Percentiles rank a stretch among this genome's conserved stretches.
phyloP scores from a whole-genome alignment of 37 sponge, comb jelly and placozoan species.

The Spongilla lacustris region DNA sequence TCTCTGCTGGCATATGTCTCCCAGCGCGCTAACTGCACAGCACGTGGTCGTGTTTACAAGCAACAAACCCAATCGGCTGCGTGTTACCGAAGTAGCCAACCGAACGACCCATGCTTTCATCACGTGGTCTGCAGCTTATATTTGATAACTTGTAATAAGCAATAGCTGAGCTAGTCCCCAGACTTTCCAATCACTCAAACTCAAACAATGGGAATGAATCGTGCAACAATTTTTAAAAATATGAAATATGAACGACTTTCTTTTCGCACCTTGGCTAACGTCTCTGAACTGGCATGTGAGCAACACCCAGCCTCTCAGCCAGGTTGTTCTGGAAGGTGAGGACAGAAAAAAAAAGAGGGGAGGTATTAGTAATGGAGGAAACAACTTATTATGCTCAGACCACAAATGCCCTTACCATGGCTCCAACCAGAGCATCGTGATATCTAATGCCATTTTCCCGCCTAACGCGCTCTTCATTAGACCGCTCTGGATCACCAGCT shows the following conservation, averaged over 20 bases:
- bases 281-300: conserved; percentile 15
- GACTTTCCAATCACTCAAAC: too few species aligned
- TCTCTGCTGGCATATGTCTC: conserved; percentile 54
- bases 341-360: neutral
- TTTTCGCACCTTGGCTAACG: too few species aligned
- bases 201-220: too few species aligned
- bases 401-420: too few species aligned
- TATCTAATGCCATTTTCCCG: conserved; percentile 79
- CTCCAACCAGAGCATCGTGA: conserved; percentile 67
- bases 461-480: conserved; percentile 37
- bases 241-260: too few species aligned
- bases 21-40: conserved; percentile 27
- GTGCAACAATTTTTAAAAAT: too few species aligned
- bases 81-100: neutral
- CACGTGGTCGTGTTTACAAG: conserved; percentile 39
- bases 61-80: neutral
- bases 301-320: conserved; percentile 43
- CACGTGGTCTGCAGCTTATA: neutral
- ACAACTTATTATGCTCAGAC: too few species aligned
- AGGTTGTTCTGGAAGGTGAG: conserved; percentile 33
- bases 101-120: neutral
- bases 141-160: too few species aligned
- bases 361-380: neutral
- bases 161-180: too few species aligned
- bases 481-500: conserved; percentile 89